A percentile compares a stretch with the other conserved stretches of the same genome.
Conservation (phyloP, 2,888 invertebrate species). For the Oeneis ivallda region DNA sequence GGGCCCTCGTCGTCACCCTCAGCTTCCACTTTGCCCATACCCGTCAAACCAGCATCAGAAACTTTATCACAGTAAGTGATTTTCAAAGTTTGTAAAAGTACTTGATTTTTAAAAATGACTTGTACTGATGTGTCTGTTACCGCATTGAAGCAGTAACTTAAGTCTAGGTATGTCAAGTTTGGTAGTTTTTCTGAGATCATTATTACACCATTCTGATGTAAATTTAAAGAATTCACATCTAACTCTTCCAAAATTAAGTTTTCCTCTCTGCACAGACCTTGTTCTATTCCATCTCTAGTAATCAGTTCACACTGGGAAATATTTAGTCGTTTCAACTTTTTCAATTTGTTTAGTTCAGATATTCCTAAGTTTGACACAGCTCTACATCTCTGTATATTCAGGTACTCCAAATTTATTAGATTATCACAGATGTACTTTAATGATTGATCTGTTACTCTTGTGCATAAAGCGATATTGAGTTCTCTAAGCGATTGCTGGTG, state of each 20-base stretch:
- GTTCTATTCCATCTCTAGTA: constrained; percentile 82
- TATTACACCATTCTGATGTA: constrained; percentile 84
- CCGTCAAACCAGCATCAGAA: constrained; percentile 87
- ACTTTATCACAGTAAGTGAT: constrained; percentile 85
- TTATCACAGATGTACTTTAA: constrained; percentile 82
- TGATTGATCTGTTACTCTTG: constrained; percentile 84
- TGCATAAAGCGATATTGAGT: constrained; percentile 84
- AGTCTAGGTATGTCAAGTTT: constrained; percentile 81
- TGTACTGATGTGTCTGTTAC: constrained; percentile 86
- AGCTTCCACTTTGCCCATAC: constrained; percentile 79
- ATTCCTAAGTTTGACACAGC: constrained; percentile 84
- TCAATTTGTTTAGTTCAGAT: constrained; percentile 76
- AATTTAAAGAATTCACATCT: constrained; percentile 81
- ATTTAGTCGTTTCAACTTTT: constrained; percentile 81
- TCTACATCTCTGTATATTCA: constrained; percentile 84
- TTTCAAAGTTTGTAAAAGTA: constrained; percentile 81
- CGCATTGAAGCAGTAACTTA: constrained; percentile 86
- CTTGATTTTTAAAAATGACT: constrained; percentile 84
- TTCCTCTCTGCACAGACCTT: constrained; percentile 79
- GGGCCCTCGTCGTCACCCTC: constrained; percentile 58
- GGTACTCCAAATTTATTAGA: constrained; percentile 79
- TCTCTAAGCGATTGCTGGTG: constrained; percentile 80
- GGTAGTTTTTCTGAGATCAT: constrained; percentile 82
- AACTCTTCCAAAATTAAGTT: constrained; percentile 78
- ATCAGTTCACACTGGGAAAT: constrained; percentile 86